Percentiles rank a stretch among this genome's conserved stretches.
Conservation (phyloP, 2,888 invertebrate species). For the Podabrus alpinus region DNA sequence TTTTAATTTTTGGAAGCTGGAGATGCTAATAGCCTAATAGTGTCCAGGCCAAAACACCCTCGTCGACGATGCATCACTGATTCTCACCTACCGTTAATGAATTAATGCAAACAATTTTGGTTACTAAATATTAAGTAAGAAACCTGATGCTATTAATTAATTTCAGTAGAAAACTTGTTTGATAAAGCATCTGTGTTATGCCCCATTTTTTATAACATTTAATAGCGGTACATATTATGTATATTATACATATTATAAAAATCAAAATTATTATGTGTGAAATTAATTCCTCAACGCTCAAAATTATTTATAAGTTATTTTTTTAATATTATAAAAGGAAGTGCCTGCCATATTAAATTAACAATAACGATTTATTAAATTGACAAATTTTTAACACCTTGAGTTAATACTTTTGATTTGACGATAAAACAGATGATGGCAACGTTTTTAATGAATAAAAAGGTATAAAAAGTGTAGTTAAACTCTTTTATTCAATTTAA, state of each 20-base stretch:
- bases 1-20: background rate
- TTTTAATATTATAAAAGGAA: background rate
- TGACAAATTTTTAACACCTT: background rate
- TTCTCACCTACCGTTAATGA: background rate
- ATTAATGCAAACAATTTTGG: background rate
- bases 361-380: background rate
- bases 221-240: background rate
- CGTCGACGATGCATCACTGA: background rate
- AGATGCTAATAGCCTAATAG: background rate
- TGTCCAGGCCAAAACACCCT: background rate
- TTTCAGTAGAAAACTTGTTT: background rate
- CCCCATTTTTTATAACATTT: background rate
- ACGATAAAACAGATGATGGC: background rate
- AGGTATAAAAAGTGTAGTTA: background rate
- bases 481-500: background rate
- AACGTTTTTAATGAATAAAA: background rate
- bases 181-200: background rate
- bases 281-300: background rate
- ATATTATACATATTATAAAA: background rate
- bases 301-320: background rate
- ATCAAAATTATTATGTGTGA: background rate
- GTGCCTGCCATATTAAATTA: background rate
- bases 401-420: background rate
- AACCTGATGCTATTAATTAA: background rate
- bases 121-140: background rate